Conservation (phyloP, 1,140 invertebrate species). For the Ruditapes philippinarum region DNA sequence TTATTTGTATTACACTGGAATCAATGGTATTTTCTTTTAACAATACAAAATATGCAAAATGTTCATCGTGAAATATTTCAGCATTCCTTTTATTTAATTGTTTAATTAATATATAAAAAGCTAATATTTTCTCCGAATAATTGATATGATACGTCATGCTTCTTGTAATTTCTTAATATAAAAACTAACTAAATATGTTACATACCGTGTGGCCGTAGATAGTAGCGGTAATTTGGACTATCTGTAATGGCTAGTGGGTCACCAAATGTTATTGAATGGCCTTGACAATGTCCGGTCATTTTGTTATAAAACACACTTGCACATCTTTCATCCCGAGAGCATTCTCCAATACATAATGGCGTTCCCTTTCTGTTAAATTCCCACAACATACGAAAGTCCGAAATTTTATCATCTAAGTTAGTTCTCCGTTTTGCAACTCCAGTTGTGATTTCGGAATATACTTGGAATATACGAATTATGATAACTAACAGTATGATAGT, state of each 20-base stretch:
- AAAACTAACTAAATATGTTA: too few species aligned
- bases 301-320: constrained; percentile 26
- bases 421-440: neutral
- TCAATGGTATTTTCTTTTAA: too few species aligned
- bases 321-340: neutral
- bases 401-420: neutral
- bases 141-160: too few species aligned
- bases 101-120: too few species aligned
- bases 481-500: neutral
- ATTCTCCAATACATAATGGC: constrained; percentile 2
- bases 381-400: neutral
- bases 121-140: too few species aligned
- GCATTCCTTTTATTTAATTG: too few species aligned
- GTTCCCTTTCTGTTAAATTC: neutral
- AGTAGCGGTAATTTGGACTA: constrained; percentile 28
- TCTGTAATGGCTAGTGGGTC: neutral
- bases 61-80: too few species aligned
- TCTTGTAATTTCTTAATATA: too few species aligned
- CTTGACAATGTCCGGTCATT: constrained; percentile 5
- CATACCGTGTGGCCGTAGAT: neutral
- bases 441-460: constrained; percentile 1
- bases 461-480: neutral
- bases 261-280: constrained; percentile 26
- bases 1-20: too few species aligned
- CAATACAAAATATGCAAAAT: too few species aligned